Conservation (phyloP, 2,888 invertebrate species). For the Holacanthella duospinosa region DNA sequence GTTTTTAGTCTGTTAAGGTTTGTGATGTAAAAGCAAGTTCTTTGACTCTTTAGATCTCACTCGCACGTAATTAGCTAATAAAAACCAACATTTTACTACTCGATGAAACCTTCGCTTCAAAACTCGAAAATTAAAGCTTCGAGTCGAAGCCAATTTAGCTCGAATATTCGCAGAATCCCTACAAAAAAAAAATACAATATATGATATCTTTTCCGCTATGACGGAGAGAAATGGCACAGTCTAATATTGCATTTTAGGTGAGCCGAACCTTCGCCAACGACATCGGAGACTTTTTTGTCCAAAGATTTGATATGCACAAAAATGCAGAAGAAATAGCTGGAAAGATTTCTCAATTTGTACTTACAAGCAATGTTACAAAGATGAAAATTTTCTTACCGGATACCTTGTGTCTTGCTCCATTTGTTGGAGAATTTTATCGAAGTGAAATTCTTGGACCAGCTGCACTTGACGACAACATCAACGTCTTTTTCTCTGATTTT, state of each 20-base stretch:
- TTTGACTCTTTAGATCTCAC: too few species aligned
- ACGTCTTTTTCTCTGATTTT: constrained; percentile 11
- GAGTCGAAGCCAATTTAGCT: too few species aligned
- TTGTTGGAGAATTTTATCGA: constrained; percentile 5
- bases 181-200: too few species aligned
- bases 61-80: too few species aligned
- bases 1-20: too few species aligned
- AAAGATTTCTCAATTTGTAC: neutral
- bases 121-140: too few species aligned
- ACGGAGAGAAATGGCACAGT: too few species aligned
- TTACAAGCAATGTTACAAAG: neutral
- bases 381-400: neutral
- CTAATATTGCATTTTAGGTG: neutral
- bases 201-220: too few species aligned
- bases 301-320: neutral
- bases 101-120: too few species aligned
- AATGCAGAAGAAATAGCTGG: neutral
- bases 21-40: too few species aligned
- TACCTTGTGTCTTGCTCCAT: constrained; percentile 4
- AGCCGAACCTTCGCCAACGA: neutral
- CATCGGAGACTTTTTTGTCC: neutral
- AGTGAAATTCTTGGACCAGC: constrained; percentile 9
- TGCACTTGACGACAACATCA: neutral
- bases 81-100: too few species aligned
- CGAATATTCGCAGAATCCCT: too few species aligned